Conservation (phyloP, 92 coral and sea anemone genomes). For the Palythoa caribaeorum region DNA sequence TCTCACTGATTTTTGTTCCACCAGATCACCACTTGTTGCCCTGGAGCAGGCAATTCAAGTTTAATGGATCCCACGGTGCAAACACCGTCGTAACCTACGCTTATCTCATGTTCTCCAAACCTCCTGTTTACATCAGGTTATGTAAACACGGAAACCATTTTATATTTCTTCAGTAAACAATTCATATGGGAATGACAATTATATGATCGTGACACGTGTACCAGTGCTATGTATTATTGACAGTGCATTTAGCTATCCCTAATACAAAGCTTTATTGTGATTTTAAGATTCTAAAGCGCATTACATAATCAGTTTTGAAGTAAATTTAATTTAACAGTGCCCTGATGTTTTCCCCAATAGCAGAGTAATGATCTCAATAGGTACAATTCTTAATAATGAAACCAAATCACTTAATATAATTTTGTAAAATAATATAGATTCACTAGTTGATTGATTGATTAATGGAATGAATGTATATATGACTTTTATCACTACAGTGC, state of each 20-base stretch:
- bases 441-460: neutral
- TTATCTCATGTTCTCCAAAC: too few relatives aligned
- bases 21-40: neutral
- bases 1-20: neutral
- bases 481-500: neutral
- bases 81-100: too few relatives aligned
- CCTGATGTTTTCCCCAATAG: neutral
- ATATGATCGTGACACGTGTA: too few relatives aligned
- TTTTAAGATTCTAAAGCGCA: neutral
- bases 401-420: neutral
- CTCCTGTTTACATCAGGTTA: too few relatives aligned
- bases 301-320: neutral
- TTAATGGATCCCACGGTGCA: neutral
- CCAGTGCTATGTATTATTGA: neutral
- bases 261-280: neutral
- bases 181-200: too few relatives aligned
- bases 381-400: neutral
- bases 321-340: neutral
- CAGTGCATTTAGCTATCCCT: neutral
- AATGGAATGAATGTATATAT: neutral
- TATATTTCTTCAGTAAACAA: too few relatives aligned
- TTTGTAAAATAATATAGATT: neutral
- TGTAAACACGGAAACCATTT: too few relatives aligned
- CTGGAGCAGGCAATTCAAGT: neutral
- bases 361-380: neutral